A percentile compares a stretch with the other conserved stretches of the same genome.
phyloP scores from a whole-genome alignment of 2,113 vertebrate species.

The Gambusia holbrooki region DNA sequence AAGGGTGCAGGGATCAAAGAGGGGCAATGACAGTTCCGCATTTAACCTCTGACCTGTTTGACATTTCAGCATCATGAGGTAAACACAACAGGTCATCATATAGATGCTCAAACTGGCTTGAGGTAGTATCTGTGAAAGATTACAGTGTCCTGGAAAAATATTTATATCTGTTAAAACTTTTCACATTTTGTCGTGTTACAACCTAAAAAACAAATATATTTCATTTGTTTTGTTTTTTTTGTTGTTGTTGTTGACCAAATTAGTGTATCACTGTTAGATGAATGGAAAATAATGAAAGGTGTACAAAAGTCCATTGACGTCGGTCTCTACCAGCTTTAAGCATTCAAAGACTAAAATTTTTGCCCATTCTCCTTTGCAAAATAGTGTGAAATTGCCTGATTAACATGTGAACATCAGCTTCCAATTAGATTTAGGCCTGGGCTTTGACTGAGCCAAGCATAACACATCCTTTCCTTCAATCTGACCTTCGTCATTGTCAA shows the following conservation, averaged over 20 bases:
- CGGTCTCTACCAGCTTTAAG: too few relatives aligned
- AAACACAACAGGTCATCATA: constrained; percentile 15
- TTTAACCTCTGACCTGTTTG: constrained; percentile 55
- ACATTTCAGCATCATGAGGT: constrained; percentile 23
- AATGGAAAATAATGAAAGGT: neutral
- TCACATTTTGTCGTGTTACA: neutral
- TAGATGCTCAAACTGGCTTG: neutral
- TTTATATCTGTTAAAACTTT: neutral
- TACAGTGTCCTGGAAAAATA: neutral
- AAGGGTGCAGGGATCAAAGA: constrained; percentile 46
- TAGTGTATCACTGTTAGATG: neutral
- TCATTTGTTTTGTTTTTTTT: neutral
- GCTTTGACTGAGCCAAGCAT: too few relatives aligned
- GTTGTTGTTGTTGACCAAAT: neutral
- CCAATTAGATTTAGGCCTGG: too few relatives aligned
- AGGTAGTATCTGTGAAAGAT: neutral
- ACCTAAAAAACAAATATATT: too few relatives aligned
- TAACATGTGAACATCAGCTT: too few relatives aligned
- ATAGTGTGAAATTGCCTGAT: too few relatives aligned
- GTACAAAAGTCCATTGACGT: too few relatives aligned
- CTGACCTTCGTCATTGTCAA: too few relatives aligned
- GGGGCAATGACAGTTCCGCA: constrained; percentile 36
- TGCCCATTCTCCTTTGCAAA: too few relatives aligned
- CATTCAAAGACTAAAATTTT: too few relatives aligned
- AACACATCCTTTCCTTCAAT: too few relatives aligned